Conservation (phyloP, 2,888 invertebrate genomes). For the Eulithis testata region DNA sequence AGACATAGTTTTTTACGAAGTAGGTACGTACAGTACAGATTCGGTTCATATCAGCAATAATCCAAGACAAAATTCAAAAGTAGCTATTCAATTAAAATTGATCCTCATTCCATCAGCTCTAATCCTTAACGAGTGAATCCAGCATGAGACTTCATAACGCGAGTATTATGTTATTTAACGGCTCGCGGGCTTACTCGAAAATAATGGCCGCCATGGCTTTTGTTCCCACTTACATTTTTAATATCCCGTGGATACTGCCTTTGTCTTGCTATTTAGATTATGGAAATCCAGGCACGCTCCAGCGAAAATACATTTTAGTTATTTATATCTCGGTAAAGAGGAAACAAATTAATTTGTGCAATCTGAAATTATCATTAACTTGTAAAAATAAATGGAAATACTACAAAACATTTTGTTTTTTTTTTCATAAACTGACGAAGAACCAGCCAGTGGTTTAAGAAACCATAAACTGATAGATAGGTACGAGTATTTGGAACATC, state of each 20-base stretch:
- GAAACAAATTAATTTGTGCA: slow-evolving; percentile 20
- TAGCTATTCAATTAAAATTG: slow-evolving; percentile 20
- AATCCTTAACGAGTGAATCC: slow-evolving; percentile 22
- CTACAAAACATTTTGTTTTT: slow-evolving; percentile 1
- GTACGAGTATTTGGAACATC: neutral
- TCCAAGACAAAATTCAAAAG: slow-evolving; percentile 5
- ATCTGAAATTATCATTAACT: slow-evolving; percentile 11
- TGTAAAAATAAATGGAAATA: slow-evolving; percentile 3
- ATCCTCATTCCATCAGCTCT: slow-evolving; percentile 23
- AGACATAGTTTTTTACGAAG: neutral
- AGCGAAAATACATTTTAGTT: slow-evolving; percentile 17
- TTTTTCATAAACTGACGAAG: neutral
- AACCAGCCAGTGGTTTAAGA: neutral
- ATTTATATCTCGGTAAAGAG: slow-evolving; percentile 8
- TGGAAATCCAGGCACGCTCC: slow-evolving; percentile 31
- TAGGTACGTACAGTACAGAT: neutral
- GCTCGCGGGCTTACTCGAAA: slow-evolving; percentile 34
- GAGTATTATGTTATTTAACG: slow-evolving; percentile 34
- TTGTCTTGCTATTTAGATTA: slow-evolving; percentile 44
- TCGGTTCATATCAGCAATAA: neutral
- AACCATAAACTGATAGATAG: neutral
- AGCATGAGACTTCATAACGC: slow-evolving; percentile 32
- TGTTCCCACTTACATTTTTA: slow-evolving; percentile 55
- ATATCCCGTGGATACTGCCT: slow-evolving; percentile 47
- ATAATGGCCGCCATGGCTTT: slow-evolving; percentile 45